Percentiles rank a stretch among this genome's conserved stretches.
Conservation (phyloP, 2,113 vertebrate species). For the Macroglossus sobrinus region DNA sequence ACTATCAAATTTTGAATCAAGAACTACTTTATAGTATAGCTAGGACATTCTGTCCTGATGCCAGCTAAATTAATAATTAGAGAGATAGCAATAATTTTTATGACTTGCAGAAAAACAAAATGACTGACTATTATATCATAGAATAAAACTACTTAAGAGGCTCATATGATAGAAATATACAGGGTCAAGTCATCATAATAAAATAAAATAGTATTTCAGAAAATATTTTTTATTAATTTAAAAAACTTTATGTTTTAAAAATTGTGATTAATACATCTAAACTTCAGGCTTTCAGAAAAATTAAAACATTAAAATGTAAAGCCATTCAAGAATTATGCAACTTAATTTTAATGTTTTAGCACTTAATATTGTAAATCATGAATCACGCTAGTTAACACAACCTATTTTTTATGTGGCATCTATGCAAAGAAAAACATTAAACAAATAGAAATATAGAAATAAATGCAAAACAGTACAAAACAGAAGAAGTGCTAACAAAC, state of each 20-base stretch:
- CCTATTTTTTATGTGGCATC: neutral
- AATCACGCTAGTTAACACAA: neutral
- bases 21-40: slow-evolving; percentile 66
- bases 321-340: neutral
- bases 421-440: slow-evolving; percentile 13
- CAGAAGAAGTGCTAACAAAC: slow-evolving; percentile 2
- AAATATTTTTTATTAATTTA: neutral
- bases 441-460: neutral
- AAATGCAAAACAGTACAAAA: neutral
- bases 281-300: slow-evolving; percentile 28
- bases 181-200: neutral
- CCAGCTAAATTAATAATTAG: slow-evolving; percentile 32
- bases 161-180: neutral
- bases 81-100: neutral
- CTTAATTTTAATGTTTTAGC: neutral
- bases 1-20: slow-evolving; percentile 71
- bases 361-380: neutral
- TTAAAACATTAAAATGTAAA: neutral
- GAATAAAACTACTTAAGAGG: neutral
- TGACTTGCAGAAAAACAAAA: slow-evolving; percentile 40
- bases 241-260: neutral
- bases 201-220: neutral
- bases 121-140: neutral
- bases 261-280: neutral
- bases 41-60: slow-evolving; percentile 47